A percentile compares a stretch with the other conserved stretches of the same genome.
Evolutionary conservation across 2,888 invertebrate species (phyloP).

Genomic region (Protophormia terraenovae): DNA sequence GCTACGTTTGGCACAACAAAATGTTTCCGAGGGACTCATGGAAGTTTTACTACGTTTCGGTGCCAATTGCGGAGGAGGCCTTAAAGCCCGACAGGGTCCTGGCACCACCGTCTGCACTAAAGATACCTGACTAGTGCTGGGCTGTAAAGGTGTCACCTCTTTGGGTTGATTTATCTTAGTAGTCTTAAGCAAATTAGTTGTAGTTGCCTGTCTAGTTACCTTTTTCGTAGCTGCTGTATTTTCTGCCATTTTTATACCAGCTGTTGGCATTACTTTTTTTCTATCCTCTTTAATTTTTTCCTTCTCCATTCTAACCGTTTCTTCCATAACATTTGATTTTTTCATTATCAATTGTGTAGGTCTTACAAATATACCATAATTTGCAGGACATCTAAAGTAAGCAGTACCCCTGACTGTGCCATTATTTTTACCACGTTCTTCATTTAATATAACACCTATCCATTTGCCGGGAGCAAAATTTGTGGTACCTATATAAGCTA

Average conservation of each 20-base stretch:
- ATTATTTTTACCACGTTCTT: conserved; percentile 97
- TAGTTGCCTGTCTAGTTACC: conserved; percentile 50
- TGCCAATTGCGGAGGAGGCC: conserved; percentile 72
- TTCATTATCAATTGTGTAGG: conserved; percentile 86
- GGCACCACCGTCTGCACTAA: conserved; percentile 74
- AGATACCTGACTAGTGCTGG: conserved; percentile 73
- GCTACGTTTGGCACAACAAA: conserved; percentile 84
- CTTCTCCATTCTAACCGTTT: conserved; percentile 39
- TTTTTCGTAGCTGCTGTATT: conserved; percentile 7
- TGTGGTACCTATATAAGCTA: conserved; percentile 95
- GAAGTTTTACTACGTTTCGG: conserved; percentile 78
- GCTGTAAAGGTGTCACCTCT: conserved; percentile 74
- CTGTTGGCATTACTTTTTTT: neutral
- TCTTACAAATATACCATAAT: conserved; percentile 96
- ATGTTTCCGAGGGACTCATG: conserved; percentile 82
- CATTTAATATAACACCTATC: conserved; percentile 97
- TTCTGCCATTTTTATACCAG: conserved; percentile 17
- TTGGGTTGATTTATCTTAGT: conserved; percentile 69
- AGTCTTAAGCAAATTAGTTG: conserved; percentile 64
- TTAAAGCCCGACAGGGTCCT: conserved; percentile 70
- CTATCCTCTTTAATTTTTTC: conserved; percentile 16
- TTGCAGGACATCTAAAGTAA: conserved; percentile 96
- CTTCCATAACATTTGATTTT: conserved; percentile 32
- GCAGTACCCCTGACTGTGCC: conserved; percentile 94
- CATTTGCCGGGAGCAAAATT: conserved; percentile 96